Percentiles rank a stretch among this genome's conserved stretches.
Conservation (phyloP, 2,113 vertebrate genomes). For the Haemorhous mexicanus region DNA sequence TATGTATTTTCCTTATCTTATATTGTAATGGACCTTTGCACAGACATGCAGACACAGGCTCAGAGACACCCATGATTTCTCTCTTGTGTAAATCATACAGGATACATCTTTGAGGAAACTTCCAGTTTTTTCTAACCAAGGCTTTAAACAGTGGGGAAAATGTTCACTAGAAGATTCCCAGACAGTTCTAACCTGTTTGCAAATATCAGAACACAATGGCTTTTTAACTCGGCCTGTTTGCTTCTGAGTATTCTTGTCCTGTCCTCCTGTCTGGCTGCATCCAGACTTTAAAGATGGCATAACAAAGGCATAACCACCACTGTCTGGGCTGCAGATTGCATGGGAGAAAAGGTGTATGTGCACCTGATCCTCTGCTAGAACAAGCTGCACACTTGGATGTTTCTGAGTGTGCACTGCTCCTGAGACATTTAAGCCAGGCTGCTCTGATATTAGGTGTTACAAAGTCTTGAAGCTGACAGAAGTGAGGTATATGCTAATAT, state of each 20-base stretch:
- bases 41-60: fast-evolving
- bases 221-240: neutral
- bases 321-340: neutral
- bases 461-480: neutral
- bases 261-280: neutral
- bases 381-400: neutral
- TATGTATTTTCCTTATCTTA: neutral
- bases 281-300: too few relatives aligned
- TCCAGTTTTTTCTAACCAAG: neutral
- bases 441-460: neutral
- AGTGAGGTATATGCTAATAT: neutral
- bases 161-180: neutral
- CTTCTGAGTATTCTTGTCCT: neutral
- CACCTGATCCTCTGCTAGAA: neutral
- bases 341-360: neutral
- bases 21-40: neutral
- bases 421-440: neutral
- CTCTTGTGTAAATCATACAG: neutral
- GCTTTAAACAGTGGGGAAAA: neutral
- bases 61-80: neutral
- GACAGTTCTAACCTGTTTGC: neutral
- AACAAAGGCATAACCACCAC: neutral
- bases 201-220: neutral
- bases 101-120: neutral
- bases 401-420: neutral